These are phyloP conservation scores for Didymodactylos carnosus DNA, from an alignment of 2,888 invertebrate genomes.

Conservation along the genomic window DNA sequence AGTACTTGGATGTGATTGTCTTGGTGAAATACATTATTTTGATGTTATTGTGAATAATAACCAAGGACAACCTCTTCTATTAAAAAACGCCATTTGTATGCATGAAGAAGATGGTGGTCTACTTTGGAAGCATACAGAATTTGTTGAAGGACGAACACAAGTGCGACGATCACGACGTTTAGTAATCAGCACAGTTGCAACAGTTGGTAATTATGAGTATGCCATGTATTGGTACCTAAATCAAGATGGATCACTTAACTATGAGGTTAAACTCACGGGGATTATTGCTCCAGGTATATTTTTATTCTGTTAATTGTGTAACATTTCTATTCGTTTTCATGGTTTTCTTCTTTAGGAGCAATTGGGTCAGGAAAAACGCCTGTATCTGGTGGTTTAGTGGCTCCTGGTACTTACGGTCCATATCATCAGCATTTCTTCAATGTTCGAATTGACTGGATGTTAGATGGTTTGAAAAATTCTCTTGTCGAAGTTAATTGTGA, in stretches of 20 bases:
- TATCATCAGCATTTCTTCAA: background rate
- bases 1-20: background rate
- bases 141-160: background rate
- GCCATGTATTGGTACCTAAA: background rate
- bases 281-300: background rate
- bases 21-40: background rate
- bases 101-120: background rate
- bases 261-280: background rate
- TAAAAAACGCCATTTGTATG: background rate
- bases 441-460: background rate
- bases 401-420: background rate
- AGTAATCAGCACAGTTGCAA: background rate
- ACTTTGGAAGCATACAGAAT: background rate
- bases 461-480: background rate
- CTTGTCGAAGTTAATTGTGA: background rate
- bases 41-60: background rate
- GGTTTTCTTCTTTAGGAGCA: background rate
- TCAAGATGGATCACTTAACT: background rate
- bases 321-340: too few relatives aligned
- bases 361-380: background rate
- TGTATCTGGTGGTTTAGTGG: background rate
- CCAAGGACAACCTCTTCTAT: background rate
- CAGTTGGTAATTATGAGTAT: background rate
- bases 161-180: background rate
- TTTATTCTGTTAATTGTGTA: too few relatives aligned